A percentile compares a stretch with the other conserved stretches of the same genome.
These are phyloP conservation scores for Dendrolimus pini DNA, from an alignment of 2,888 invertebrate genomes.

Conservation along the genomic window DNA sequence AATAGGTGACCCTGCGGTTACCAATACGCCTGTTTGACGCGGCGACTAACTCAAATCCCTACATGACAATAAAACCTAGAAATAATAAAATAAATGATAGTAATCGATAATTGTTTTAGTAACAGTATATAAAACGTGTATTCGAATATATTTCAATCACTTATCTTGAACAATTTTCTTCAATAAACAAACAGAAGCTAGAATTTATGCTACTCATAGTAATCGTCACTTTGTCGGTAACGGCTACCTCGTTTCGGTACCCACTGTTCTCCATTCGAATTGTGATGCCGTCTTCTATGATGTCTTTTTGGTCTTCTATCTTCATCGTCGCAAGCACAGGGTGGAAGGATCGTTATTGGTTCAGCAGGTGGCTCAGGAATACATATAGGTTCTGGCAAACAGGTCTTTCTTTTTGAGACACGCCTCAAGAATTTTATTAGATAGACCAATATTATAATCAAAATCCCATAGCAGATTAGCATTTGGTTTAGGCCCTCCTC, in stretches of 20 bases:
- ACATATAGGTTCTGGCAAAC: not conserved
- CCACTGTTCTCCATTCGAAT: conserved; percentile 30
- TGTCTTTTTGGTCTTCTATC: conserved; percentile 22
- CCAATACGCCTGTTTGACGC: not conserved
- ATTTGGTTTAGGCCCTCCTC: conserved; percentile 25
- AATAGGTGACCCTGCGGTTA: conserved; percentile 1
- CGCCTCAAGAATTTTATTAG: conserved; percentile 29
- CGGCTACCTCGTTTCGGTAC: conserved; percentile 16
- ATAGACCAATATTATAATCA: conserved; percentile 28
- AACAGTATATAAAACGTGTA: too few species aligned
- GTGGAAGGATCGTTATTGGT: not conserved
- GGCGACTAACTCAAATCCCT: not conserved
- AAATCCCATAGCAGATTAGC: conserved; percentile 27
- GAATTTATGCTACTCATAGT: conserved; percentile 14
- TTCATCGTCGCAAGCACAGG: conserved; percentile 9
- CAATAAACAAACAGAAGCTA: too few species aligned
- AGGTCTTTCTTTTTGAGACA: conserved; percentile 11
- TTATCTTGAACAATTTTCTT: too few species aligned
- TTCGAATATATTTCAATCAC: too few species aligned
- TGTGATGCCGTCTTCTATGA: conserved; percentile 27
- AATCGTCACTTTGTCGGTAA: conserved; percentile 18
- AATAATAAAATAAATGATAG: too few species aligned
- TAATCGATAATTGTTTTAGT: too few species aligned
- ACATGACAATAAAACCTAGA: too few species aligned
- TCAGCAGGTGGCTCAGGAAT: not conserved